phyloP scores from a whole-genome alignment of 2,888 invertebrate species.

The Folsomia manolachei region DNA sequence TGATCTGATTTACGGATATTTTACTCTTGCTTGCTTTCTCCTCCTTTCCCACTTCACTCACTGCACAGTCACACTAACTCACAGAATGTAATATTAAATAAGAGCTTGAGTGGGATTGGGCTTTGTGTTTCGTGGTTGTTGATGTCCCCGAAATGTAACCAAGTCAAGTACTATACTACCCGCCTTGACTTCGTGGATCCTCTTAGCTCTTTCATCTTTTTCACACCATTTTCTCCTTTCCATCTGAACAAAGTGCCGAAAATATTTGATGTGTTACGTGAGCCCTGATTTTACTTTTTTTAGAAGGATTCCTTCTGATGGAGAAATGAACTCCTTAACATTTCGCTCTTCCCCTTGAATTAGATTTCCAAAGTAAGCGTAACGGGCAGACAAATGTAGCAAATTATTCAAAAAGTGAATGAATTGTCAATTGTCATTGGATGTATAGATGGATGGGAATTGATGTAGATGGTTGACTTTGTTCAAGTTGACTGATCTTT shows the following conservation, averaged over 20 bases:
- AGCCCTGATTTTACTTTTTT: neutral
- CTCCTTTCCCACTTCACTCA: too few relatives aligned
- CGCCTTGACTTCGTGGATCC: too few relatives aligned
- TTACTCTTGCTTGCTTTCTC: neutral
- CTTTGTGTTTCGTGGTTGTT: neutral
- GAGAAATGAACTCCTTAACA: too few relatives aligned
- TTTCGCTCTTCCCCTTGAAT: too few relatives aligned
- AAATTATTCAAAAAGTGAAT: neutral
- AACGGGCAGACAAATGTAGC: neutral
- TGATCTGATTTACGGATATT: constrained; percentile 13
- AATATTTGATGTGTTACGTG: too few relatives aligned
- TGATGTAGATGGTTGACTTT: too few relatives aligned
- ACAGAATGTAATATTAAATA: too few relatives aligned
- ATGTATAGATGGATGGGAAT: too few relatives aligned
- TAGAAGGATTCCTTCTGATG: neutral
- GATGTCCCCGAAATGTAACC: too few relatives aligned
- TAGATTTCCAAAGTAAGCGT: neutral
- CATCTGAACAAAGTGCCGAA: neutral
- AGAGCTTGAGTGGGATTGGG: too few relatives aligned
- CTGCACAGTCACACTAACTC: too few relatives aligned
- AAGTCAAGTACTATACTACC: too few relatives aligned
- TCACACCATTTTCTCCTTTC: neutral
- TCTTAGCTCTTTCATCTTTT: neutral
- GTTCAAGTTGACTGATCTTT: neutral
- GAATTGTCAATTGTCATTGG: neutral